Conservation (phyloP, 2,113 vertebrate species). For the Dryoscopus gambensis region DNA sequence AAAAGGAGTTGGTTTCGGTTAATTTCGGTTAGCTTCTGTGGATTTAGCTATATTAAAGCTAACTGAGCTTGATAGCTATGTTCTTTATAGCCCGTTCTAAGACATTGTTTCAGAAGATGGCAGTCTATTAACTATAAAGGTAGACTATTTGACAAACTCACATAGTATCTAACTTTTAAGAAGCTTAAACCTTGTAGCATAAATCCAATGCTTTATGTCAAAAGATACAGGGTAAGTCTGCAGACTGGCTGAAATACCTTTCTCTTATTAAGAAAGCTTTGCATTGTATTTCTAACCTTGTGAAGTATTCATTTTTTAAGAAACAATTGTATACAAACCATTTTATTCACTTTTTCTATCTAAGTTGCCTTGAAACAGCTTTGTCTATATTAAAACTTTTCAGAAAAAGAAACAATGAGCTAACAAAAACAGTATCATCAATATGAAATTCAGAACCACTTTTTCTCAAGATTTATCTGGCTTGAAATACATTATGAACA, state of each 20-base stretch:
- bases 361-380: background rate
- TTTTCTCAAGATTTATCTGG: background rate
- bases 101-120: background rate
- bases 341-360: background rate
- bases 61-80: background rate
- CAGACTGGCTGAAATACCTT: background rate
- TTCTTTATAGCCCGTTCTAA: background rate
- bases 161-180: background rate
- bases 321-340: background rate
- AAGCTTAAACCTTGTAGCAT: background rate
- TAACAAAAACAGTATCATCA: background rate
- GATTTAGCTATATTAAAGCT: background rate
- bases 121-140: background rate
- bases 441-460: background rate
- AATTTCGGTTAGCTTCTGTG: background rate
- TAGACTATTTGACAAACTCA: background rate
- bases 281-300: background rate
- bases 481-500: background rate
- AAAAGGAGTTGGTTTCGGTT: background rate
- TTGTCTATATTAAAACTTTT: background rate
- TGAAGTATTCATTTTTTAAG: background rate
- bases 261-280: background rate
- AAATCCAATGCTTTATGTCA: background rate
- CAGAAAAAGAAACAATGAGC: background rate
- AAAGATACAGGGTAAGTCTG: background rate